These are phyloP conservation scores for Drosophila ohnishii DNA, from an alignment of 1,140 invertebrate species.

Conservation along the genomic window DNA sequence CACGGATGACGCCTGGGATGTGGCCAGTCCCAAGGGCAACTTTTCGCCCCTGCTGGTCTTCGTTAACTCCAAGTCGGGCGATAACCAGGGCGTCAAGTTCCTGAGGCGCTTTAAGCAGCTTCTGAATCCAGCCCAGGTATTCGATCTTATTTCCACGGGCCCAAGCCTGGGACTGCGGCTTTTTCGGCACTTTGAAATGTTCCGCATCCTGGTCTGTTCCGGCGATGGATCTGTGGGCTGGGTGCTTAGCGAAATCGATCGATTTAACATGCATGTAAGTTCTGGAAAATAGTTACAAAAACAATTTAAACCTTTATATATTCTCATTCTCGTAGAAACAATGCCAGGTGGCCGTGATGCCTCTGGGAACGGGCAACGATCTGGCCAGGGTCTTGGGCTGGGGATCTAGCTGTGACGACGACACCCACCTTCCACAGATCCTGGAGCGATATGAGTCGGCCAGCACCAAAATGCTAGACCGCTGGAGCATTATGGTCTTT, in stretches of 20 bases:
- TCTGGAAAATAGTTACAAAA: background rate
- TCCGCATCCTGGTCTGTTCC: slow-evolving; percentile 95
- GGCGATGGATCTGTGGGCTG: slow-evolving; percentile 97
- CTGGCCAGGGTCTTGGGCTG: slow-evolving; percentile 97
- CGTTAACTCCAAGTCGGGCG: slow-evolving; percentile 98
- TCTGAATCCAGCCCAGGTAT: slow-evolving; percentile 98
- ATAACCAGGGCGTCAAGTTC: slow-evolving; percentile 98
- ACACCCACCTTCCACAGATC: slow-evolving; percentile 94
- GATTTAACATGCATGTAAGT: slow-evolving; percentile 95
- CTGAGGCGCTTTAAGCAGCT: slow-evolving; percentile 97
- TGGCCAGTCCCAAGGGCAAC: slow-evolving; percentile 88
- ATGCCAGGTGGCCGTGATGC: slow-evolving; percentile 95
- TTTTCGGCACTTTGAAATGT: slow-evolving; percentile 95
- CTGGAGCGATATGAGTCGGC: slow-evolving; percentile 97
- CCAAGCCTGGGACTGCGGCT: slow-evolving; percentile 93
- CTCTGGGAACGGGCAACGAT: slow-evolving; percentile 98
- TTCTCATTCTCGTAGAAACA: slow-evolving; percentile 86
- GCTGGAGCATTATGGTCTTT: slow-evolving; percentile 97
- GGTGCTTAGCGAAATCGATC: slow-evolving; percentile 96
- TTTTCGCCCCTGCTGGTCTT: slow-evolving; percentile 94
- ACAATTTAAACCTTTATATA: background rate
- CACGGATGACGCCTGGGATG: slow-evolving; percentile 95
- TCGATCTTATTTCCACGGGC: slow-evolving; percentile 95
- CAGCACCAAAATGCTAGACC: slow-evolving; percentile 97
- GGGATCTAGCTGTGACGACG: slow-evolving; percentile 97